These are phyloP conservation scores for Philotrypesis tridentata DNA, from an alignment of 1,140 invertebrate genomes.

Conservation along the genomic window DNA sequence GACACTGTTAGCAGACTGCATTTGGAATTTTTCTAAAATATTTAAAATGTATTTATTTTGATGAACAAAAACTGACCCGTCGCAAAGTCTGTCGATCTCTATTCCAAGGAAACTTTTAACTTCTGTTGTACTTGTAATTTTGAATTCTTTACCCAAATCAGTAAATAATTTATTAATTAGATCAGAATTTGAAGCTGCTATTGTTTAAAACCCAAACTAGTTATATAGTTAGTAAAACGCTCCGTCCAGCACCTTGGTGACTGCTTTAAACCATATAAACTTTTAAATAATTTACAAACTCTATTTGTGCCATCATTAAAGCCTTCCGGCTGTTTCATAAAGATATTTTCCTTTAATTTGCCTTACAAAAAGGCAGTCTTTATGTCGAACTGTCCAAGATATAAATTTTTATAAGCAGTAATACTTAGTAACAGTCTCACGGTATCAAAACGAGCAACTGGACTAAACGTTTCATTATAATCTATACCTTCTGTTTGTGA, in stretches of 20 bases:
- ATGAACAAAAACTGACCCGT: constrained; percentile 40
- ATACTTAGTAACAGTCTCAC: constrained; percentile 13
- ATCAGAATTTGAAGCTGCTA: too few relatives aligned
- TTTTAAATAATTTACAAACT: constrained; percentile 51
- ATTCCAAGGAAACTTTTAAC: too few relatives aligned
- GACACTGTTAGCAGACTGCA: neutral
- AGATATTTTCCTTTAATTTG: constrained; percentile 60
- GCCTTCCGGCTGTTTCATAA: constrained; percentile 63
- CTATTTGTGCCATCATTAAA: constrained; percentile 41
- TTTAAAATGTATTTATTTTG: neutral
- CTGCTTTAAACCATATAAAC: constrained; percentile 59
- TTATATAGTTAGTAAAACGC: constrained; percentile 25
- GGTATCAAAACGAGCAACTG: constrained; percentile 28
- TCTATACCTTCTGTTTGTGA: constrained; percentile 46
- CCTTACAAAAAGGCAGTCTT: constrained; percentile 64
- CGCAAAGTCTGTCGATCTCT: too few relatives aligned
- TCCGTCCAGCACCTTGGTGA: constrained; percentile 52
- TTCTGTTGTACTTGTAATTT: too few relatives aligned
- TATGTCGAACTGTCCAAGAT: constrained; percentile 57
- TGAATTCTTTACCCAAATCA: too few relatives aligned
- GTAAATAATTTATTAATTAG: too few relatives aligned
- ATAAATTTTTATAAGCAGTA: neutral
- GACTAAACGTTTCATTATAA: constrained; percentile 37
- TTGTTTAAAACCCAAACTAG: neutral
- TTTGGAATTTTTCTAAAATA: too few relatives aligned